A percentile compares a stretch with the other conserved stretches of the same genome.
These are phyloP conservation scores for Ifrita kowaldi DNA, from an alignment of 2,113 vertebrate species.

Conservation along the genomic window DNA sequence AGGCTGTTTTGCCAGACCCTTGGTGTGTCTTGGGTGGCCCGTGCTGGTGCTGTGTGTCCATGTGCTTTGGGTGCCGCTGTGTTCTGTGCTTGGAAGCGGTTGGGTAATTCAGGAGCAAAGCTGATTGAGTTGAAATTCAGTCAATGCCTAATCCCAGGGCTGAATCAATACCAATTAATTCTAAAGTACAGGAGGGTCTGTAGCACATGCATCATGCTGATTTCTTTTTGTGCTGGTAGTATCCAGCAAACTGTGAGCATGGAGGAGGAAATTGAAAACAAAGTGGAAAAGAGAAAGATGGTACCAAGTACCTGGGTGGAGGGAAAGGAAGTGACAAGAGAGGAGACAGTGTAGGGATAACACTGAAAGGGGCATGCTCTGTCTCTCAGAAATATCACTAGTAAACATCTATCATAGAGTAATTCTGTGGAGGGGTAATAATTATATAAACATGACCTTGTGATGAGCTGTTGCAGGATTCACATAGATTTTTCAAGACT, in stretches of 20 bases:
- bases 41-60: not conserved
- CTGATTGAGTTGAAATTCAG: not conserved
- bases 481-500: not conserved
- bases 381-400: not conserved
- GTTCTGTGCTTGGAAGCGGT: not conserved
- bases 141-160: constrained; percentile 23
- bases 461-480: not conserved
- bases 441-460: not conserved
- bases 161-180: constrained; percentile 54
- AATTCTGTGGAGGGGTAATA: not conserved
- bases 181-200: not conserved
- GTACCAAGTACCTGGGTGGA: not conserved
- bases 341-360: not conserved
- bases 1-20: not conserved
- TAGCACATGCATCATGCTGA: not conserved
- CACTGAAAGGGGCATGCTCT: not conserved
- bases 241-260: not conserved
- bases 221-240: not conserved
- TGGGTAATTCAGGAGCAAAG: not conserved
- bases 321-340: not conserved
- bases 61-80: not conserved
- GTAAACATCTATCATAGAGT: not conserved
- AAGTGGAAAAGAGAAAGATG: not conserved
- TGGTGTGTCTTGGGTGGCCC: not conserved
- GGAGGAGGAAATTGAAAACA: not conserved